A percentile compares a stretch with the other conserved stretches of the same genome.
Conservation (phyloP, 2,888 invertebrate genomes). For the Hecatera dysodea region DNA sequence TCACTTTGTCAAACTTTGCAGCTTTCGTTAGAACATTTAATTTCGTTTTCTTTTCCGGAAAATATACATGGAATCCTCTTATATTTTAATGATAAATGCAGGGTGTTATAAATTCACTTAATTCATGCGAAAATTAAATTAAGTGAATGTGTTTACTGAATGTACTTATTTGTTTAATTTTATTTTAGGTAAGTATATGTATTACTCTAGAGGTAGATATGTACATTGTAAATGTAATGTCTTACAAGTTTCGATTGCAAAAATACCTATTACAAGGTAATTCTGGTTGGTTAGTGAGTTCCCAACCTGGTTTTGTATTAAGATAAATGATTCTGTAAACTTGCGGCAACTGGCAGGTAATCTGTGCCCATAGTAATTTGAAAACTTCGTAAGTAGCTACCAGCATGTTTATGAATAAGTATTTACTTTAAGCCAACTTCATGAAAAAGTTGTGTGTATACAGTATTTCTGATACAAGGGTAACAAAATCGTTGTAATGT, state of each 20-base stretch:
- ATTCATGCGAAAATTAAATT: too few species aligned
- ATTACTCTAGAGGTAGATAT: too few species aligned
- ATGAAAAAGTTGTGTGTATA: background rate
- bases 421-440: background rate
- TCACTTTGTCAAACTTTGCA: conserved; percentile 31
- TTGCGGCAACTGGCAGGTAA: conserved; percentile 15
- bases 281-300: background rate
- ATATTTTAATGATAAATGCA: background rate
- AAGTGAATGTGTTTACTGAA: too few species aligned
- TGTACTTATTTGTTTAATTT: too few species aligned
- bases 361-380: conserved; percentile 21
- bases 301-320: conserved; percentile 23
- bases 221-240: background rate
- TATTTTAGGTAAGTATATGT: too few species aligned
- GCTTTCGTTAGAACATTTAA: conserved; percentile 14
- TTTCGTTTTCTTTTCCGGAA: conserved; percentile 1
- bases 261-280: conserved; percentile 5
- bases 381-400: conserved; percentile 16
- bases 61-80: background rate
- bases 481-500: conserved; percentile 11
- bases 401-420: background rate
- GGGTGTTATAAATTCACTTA: too few species aligned
- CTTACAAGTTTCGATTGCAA: background rate
- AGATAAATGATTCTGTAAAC: conserved; percentile 16
- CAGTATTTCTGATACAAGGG: background rate